These are phyloP conservation scores for Parascotia fuliginaria DNA, from an alignment of 2,888 invertebrate genomes.

Conservation along the genomic window DNA sequence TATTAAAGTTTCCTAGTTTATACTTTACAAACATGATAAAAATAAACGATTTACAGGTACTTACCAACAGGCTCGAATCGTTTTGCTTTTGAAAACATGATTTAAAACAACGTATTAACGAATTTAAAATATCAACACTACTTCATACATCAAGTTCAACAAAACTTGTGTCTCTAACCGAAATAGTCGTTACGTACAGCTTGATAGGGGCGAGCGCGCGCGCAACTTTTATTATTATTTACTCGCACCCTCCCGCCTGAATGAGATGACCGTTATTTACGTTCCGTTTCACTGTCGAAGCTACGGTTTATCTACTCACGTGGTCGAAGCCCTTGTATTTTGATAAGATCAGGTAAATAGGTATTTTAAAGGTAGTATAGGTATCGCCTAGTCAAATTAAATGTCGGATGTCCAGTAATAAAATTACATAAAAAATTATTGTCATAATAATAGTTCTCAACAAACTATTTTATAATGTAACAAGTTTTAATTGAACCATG, in stretches of 20 bases:
- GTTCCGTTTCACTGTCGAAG: constrained; percentile 34
- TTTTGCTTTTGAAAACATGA: constrained; percentile 81
- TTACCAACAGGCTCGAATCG: constrained; percentile 75
- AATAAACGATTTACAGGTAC: too few species aligned
- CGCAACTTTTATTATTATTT: constrained; percentile 43
- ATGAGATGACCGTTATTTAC: constrained; percentile 51
- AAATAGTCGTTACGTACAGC: constrained; percentile 18
- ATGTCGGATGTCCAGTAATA: too few species aligned
- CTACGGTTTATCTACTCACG: not conserved
- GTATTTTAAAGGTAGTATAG: too few species aligned
- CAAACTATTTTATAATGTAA: too few species aligned
- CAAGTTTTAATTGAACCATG: too few species aligned
- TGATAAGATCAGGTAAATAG: too few species aligned
- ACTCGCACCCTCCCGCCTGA: constrained; percentile 11
- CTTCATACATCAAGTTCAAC: not conserved
- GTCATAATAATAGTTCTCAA: too few species aligned
- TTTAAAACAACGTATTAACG: constrained; percentile 21
- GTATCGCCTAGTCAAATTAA: too few species aligned
- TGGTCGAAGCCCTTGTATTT: too few species aligned
- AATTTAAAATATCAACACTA: not conserved
- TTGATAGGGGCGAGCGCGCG: constrained; percentile 41
- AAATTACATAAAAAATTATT: too few species aligned
- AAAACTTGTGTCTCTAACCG: not conserved
- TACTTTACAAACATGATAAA: too few species aligned
- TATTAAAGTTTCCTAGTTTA: too few species aligned